phyloP scores from a whole-genome alignment of 2,888 invertebrate genomes.

The Heliconius erato region DNA sequence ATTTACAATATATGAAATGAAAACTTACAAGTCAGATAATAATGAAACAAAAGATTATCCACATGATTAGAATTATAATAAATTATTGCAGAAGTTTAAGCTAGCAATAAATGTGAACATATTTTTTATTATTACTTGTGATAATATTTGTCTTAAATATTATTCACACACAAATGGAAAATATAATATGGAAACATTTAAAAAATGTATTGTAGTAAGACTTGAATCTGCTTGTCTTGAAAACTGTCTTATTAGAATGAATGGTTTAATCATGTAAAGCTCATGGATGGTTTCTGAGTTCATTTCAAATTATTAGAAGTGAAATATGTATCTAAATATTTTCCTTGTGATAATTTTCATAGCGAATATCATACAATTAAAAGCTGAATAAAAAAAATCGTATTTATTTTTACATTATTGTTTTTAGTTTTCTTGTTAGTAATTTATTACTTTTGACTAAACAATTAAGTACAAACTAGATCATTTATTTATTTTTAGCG shows the following conservation, averaged over 20 bases:
- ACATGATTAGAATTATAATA: not conserved
- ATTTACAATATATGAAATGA: conserved; percentile 17
- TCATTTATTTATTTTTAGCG: not conserved
- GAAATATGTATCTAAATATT: no score
- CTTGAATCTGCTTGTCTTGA: no score
- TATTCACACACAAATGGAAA: no score
- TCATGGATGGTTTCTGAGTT: no score
- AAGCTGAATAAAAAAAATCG: not conserved
- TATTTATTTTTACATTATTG: not conserved
- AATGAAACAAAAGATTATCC: not conserved
- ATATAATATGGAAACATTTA: no score
- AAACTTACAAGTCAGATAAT: conserved; percentile 6
- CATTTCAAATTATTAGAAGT: no score
- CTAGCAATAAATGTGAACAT: not conserved
- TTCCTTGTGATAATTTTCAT: no score
- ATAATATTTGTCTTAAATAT: no score
- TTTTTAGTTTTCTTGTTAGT: not conserved
- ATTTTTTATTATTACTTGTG: not conserved
- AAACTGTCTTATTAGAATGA: no score
- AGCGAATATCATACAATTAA: no score
- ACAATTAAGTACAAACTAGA: not conserved
- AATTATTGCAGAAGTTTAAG: not conserved
- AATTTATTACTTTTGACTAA: not conserved
- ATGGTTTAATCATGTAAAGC: no score
- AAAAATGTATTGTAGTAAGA: no score